These are phyloP conservation scores for Aelia acuminata DNA, from an alignment of 2,888 invertebrate genomes.

Conservation along the genomic window DNA sequence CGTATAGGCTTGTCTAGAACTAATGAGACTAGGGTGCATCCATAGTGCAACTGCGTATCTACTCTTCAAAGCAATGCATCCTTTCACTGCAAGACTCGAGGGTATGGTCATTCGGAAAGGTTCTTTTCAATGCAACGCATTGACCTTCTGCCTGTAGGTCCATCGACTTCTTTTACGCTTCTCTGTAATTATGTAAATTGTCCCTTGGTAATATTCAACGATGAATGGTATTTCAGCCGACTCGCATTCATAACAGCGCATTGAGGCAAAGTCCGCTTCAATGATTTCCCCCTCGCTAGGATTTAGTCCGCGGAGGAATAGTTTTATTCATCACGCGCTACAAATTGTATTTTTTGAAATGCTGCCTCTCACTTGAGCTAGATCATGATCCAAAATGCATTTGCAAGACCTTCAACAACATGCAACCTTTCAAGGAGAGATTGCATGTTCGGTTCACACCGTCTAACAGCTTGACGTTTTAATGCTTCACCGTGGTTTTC, in stretches of 20 bases:
- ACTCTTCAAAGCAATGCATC: slow-evolving; percentile 3
- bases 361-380: too few species aligned
- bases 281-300: not conserved
- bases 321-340: not conserved
- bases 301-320: not conserved
- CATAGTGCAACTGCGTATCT: slow-evolving; percentile 9
- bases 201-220: slow-evolving; percentile 11
- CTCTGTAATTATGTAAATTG: slow-evolving; percentile 27
- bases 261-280: not conserved
- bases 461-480: too few species aligned
- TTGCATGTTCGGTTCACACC: too few species aligned
- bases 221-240: not conserved
- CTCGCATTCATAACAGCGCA: not conserved
- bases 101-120: slow-evolving; percentile 17
- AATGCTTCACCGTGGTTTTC: too few species aligned
- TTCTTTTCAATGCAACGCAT: slow-evolving; percentile 24
- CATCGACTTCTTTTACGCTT: not conserved
- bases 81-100: slow-evolving; percentile 29
- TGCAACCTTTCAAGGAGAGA: too few species aligned
- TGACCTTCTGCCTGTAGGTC: not conserved
- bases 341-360: too few species aligned
- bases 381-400: too few species aligned
- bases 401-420: too few species aligned
- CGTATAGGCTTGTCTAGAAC: not conserved
- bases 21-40: slow-evolving; percentile 31